Conservation (phyloP, 2,888 invertebrate species). For the Belgica antarctica region DNA sequence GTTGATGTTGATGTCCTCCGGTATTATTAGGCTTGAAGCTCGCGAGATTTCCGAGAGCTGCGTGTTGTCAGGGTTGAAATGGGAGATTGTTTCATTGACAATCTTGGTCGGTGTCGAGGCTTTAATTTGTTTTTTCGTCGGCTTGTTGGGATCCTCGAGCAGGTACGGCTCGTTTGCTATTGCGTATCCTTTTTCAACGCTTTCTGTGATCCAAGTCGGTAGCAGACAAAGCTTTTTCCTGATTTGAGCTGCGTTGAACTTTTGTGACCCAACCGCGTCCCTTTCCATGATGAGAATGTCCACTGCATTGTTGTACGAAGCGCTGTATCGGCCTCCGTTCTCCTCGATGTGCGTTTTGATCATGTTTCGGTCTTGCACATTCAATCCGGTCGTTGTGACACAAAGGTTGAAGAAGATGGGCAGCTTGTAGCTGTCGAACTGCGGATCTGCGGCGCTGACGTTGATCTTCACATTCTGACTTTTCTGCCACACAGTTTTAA, state of each 20-base stretch:
- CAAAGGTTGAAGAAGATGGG: conserved; percentile 70
- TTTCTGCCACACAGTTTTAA: conserved; percentile 66
- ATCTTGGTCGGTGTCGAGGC: background rate
- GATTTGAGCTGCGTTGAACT: background rate
- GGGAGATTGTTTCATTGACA: background rate
- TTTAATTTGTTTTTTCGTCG: background rate
- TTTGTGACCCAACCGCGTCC: background rate
- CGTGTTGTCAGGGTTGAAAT: background rate
- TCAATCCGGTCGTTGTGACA: conserved; percentile 71
- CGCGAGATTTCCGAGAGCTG: background rate
- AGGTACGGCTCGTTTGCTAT: conserved; percentile 59
- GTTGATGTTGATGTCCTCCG: background rate
- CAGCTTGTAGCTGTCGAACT: conserved; percentile 60
- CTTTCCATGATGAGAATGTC: background rate
- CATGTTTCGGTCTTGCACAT: conserved; percentile 58
- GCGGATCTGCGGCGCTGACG: conserved; percentile 57
- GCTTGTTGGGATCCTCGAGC: conserved; percentile 55
- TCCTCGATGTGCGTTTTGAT: conserved; percentile 64
- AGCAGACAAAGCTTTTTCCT: conserved; percentile 62
- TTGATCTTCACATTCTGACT: background rate
- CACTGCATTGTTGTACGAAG: conserved; percentile 47
- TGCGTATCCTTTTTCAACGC: conserved; percentile 63
- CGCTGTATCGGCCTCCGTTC: conserved; percentile 63
- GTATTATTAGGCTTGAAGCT: background rate
- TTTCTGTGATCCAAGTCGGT: conserved; percentile 71